phyloP scores from a whole-genome alignment of 2,797 vertebrate genomes.

The Lepilemur septentrionalis region DNA sequence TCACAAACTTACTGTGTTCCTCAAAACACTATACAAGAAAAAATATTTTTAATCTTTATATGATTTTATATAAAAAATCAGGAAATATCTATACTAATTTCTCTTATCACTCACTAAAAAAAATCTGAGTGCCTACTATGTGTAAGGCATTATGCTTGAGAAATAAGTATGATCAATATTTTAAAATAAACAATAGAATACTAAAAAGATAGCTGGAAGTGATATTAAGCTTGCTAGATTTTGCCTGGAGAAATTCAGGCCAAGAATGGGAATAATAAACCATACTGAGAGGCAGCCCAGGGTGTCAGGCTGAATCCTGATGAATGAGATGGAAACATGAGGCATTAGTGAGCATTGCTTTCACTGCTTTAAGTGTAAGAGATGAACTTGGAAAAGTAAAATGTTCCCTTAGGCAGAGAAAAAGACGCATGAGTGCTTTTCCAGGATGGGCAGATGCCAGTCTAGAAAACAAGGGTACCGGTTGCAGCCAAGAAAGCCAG shows the following conservation, averaged over 20 bases:
- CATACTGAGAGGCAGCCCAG: neutral
- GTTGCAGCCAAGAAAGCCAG: slow-evolving; percentile 57
- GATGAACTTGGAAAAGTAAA: slow-evolving; percentile 51
- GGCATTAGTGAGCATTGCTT: neutral
- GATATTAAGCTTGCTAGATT: slow-evolving; percentile 32
- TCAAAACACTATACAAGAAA: neutral
- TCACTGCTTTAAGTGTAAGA: slow-evolving; percentile 13
- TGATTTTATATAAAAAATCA: neutral
- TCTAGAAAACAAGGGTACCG: slow-evolving; percentile 49
- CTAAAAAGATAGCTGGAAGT: neutral
- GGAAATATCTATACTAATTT: neutral
- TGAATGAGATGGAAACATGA: slow-evolving; percentile 47
- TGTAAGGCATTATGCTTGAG: no score
- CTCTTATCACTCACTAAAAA: neutral
- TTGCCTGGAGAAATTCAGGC: neutral
- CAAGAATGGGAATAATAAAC: slow-evolving; percentile 45
- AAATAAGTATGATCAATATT: no score
- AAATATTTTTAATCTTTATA: neutral
- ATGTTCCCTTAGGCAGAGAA: slow-evolving; percentile 35
- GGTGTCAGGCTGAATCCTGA: slow-evolving; percentile 20
- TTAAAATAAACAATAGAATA: no score
- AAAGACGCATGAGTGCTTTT: neutral
- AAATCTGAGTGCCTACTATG: no score
- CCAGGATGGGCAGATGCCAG: slow-evolving; percentile 16
- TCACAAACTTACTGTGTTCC: neutral